Evolutionary conservation across 1,140 invertebrate species (phyloP).

Genomic region (Babylonia areolata): DNA sequence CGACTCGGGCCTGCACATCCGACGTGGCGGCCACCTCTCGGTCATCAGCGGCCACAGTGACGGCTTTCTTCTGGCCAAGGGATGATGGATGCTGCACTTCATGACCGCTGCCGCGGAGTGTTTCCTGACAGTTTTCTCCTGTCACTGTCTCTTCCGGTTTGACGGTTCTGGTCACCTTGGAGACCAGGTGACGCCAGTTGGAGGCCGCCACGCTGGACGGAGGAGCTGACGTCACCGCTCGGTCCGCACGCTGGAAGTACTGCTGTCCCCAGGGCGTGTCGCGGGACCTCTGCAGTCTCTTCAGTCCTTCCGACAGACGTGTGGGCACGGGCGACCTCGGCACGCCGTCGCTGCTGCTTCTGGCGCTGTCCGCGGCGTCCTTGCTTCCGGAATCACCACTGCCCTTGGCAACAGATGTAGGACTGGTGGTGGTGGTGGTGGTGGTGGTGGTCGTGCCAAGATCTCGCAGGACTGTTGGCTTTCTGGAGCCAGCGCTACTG

Average conservation of each 20-base stretch:
- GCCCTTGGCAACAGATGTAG: not conserved
- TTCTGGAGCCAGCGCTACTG: not conserved
- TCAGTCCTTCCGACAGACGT: conserved; percentile 43
- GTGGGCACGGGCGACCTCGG: conserved; percentile 20
- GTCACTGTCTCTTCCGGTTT: not conserved
- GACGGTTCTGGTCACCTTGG: conserved; percentile 14
- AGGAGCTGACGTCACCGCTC: conserved; percentile 7
- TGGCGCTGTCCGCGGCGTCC: not conserved
- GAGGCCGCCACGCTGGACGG: conserved; percentile 1
- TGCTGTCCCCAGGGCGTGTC: conserved; percentile 16
- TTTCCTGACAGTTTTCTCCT: not conserved
- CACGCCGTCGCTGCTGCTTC: not conserved
- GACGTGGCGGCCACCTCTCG: not conserved
- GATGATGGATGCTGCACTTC: too few species aligned
- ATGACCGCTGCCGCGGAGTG: too few species aligned
- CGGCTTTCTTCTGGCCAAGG: too few species aligned
- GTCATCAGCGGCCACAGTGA: not conserved
- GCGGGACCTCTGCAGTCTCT: conserved; percentile 46
- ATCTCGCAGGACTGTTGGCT: not conserved
- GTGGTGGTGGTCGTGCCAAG: not conserved
- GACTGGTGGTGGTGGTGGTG: not conserved
- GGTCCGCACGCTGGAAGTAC: conserved; percentile 30
- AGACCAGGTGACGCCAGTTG: conserved; percentile 19
- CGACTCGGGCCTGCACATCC: not conserved
- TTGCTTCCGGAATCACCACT: not conserved